Percentiles rank a stretch among this genome's conserved stretches.
These are phyloP conservation scores for Onychomys leucogaster DNA, from an alignment of 2,797 vertebrate genomes.

Conservation along the genomic window DNA sequence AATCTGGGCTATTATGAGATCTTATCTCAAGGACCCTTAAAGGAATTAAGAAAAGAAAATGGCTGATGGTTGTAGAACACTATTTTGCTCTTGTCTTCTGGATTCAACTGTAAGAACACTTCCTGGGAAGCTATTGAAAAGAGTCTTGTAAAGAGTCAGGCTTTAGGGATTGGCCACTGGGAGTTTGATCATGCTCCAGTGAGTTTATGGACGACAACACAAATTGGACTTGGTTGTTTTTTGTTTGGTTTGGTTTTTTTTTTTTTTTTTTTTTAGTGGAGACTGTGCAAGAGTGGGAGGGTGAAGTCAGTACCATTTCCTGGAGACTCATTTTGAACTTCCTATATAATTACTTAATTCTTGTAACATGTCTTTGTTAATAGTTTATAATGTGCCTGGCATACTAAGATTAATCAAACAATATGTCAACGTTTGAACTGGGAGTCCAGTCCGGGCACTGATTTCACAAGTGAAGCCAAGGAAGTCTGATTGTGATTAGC, in stretches of 20 bases:
- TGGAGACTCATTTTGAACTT: slow-evolving; percentile 47
- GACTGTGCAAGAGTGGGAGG: background rate
- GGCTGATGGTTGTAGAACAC: background rate
- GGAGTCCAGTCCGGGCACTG: background rate
- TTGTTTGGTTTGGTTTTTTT: background rate
- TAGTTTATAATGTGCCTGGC: slow-evolving; percentile 33
- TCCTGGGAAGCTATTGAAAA: background rate
- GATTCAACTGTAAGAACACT: slow-evolving; percentile 10
- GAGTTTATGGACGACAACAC: background rate
- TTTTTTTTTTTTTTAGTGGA: background rate
- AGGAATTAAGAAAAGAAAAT: slow-evolving; percentile 8
- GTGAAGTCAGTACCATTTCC: slow-evolving; percentile 22
- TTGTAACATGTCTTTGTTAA: slow-evolving; percentile 47
- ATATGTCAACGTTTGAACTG: background rate
- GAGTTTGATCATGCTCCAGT: too few relatives aligned
- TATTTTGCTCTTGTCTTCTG: background rate
- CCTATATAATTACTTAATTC: slow-evolving; percentile 54
- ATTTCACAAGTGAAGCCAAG: background rate
- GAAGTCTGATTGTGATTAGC: slow-evolving; percentile 30
- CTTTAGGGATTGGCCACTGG: background rate
- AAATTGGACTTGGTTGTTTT: background rate
- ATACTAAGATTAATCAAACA: slow-evolving; percentile 52
- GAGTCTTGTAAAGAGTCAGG: background rate
- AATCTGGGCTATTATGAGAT: background rate
- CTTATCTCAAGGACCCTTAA: background rate